phyloP scores from a whole-genome alignment of 2,113 vertebrate genomes.

The Poeciliopsis turrubarensis region DNA sequence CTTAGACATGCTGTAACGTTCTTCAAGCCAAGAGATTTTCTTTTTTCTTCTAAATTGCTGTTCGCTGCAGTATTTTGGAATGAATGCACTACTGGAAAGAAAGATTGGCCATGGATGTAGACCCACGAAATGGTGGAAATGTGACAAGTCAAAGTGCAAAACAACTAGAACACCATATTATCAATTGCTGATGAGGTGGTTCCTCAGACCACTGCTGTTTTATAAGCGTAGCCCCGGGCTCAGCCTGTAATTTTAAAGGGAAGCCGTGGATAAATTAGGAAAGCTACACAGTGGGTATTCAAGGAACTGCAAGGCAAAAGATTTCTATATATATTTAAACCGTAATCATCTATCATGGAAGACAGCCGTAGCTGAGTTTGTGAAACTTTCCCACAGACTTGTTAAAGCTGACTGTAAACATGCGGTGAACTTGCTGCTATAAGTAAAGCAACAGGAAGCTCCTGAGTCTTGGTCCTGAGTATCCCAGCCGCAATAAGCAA shows the following conservation, averaged over 20 bases:
- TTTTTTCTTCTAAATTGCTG: neutral
- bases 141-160: neutral
- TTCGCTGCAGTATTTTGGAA: neutral
- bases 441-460: neutral
- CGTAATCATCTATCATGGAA: neutral
- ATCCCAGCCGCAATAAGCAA: no score
- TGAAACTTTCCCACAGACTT: neutral
- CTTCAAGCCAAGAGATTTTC: neutral
- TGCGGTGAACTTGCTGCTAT: neutral
- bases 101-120: neutral
- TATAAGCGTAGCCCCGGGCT: neutral
- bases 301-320: neutral
- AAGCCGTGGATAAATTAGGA: neutral
- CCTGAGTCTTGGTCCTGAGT: neutral
- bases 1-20: neutral
- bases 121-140: neutral
- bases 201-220: neutral
- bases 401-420: neutral
- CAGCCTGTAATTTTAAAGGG: conserved; percentile 1
- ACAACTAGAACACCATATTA: neutral
- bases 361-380: neutral
- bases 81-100: neutral
- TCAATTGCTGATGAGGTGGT: neutral
- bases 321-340: neutral
- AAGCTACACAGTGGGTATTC: neutral